Conservation (phyloP, 2,113 vertebrate species). For the Hippoglossus stenolepis region DNA sequence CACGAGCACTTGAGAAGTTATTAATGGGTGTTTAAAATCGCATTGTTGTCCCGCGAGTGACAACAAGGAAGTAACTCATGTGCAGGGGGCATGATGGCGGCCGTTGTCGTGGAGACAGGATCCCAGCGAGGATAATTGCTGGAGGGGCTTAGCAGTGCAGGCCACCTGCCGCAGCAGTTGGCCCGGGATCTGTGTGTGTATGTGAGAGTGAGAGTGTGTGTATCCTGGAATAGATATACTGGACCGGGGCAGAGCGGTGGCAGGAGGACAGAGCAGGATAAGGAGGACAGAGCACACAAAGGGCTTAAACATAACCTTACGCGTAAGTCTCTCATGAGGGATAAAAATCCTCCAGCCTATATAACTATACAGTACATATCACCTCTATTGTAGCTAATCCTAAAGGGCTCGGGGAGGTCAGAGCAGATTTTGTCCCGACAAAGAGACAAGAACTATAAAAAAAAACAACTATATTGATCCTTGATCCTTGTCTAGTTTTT, state of each 20-base stretch:
- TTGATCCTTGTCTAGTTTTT: background rate
- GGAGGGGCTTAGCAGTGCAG: conserved; percentile 81
- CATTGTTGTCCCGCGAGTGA: conserved; percentile 37
- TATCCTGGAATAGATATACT: conserved; percentile 47
- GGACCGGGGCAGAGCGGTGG: conserved; percentile 33
- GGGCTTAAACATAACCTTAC: conserved; percentile 70
- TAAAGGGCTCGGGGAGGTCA: conserved; percentile 49
- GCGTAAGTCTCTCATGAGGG: conserved; percentile 54
- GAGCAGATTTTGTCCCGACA: conserved; percentile 7
- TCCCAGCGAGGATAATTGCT: conserved; percentile 83
- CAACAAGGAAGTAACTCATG: conserved; percentile 68
- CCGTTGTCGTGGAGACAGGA: conserved; percentile 79
- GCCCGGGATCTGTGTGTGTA: conserved; percentile 61
- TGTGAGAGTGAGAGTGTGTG: conserved; percentile 21
- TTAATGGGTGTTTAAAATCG: conserved; percentile 36
- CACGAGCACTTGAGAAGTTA: conserved; percentile 22
- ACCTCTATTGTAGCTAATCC: conserved; percentile 64
- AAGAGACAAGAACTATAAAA: background rate
- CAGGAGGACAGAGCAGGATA: conserved; percentile 62
- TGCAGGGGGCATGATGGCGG: conserved; percentile 61
- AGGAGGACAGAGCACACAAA: conserved; percentile 70
- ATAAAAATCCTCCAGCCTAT: conserved; percentile 52
- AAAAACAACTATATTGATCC: background rate
- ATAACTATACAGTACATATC: conserved; percentile 46
- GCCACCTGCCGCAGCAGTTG: conserved; percentile 85